Base-by-base conservation (phyloP, 2,797 vertebrate genomes). In the Rhinatrema bivittatum region DNA sequence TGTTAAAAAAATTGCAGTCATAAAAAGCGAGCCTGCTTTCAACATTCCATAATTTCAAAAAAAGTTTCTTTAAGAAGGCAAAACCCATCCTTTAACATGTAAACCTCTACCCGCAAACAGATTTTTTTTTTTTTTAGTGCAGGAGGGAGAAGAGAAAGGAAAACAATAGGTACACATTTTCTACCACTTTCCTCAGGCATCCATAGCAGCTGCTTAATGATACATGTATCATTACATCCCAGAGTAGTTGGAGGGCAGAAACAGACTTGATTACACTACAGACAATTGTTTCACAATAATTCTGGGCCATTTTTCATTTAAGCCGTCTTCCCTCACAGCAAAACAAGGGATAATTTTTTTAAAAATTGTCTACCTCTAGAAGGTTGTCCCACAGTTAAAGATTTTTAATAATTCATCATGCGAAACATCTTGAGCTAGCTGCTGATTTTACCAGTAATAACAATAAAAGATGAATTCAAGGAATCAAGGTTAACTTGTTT, bases 231-330 rank as follows among this genome's bases (percentile, higher is more conserved):
- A 86, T 87, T 86, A 85, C 74, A 84, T 82, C 78, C 74, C 72
- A 59, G 60, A 81, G 83, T 86, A 83, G 84, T 87, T 87, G 76
- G 70, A 86, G 83, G 83, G 85, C 80, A 85, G 70, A 84, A 80
- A 72, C 78, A 87, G 81, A 85, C 78, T 87, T 87, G 84, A 85
- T 87, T 87, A 87, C 83, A 87, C 82, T 81, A 78, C 76, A 84
- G 84, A 87, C 85, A 84, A 85, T 85, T 85, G 85, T 87, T 87
- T 79, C 82, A 78, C 81, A 81, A 86, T 85, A 82, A 84, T 82
- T 84, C 83, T 53, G 53, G 67, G 55, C 78, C 70, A 85, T 86
- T 87, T 85, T 83, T 84, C 76, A 86, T 83, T 84, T n/a, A n/a
- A 87, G 75, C 77, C 72, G 75, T 74, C 77, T 82, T 56, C 72